Evolutionary conservation across 2,113 vertebrate species (phyloP).

Genomic region (Gymnarchus niloticus): DNA sequence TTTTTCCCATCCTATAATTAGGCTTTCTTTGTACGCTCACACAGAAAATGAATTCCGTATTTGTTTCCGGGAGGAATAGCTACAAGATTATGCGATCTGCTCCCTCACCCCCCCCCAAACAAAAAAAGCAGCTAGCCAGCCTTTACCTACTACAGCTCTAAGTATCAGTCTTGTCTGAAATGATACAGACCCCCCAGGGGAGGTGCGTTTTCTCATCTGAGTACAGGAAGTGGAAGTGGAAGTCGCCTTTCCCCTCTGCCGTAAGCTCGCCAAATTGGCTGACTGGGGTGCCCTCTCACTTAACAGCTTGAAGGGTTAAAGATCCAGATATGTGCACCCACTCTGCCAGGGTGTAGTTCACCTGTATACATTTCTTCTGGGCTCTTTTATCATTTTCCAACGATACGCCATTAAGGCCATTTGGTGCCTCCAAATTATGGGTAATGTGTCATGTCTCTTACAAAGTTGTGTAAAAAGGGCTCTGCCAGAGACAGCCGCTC

Average conservation of each 20-base stretch:
- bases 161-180: background rate
- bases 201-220: background rate
- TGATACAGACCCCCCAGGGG: background rate
- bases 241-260: background rate
- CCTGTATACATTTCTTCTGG: background rate
- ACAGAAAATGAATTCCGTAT: slow-evolving; percentile 13
- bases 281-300: background rate
- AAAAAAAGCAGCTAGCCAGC: background rate
- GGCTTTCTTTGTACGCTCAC: slow-evolving; percentile 3
- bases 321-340: background rate
- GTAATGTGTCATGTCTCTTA: background rate
- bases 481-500: background rate
- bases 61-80: slow-evolving; percentile 10
- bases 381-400: background rate
- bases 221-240: background rate
- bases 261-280: background rate
- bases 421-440: background rate
- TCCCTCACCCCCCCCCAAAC: background rate
- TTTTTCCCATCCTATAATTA: slow-evolving; percentile 11
- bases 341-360: background rate
- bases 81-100: background rate
- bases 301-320: background rate
- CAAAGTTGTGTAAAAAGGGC: background rate
- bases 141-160: background rate
- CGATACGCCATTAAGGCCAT: background rate